These are phyloP conservation scores for Chaenocephalus aceratus DNA, from an alignment of 2,113 vertebrate genomes.

Conservation along the genomic window DNA sequence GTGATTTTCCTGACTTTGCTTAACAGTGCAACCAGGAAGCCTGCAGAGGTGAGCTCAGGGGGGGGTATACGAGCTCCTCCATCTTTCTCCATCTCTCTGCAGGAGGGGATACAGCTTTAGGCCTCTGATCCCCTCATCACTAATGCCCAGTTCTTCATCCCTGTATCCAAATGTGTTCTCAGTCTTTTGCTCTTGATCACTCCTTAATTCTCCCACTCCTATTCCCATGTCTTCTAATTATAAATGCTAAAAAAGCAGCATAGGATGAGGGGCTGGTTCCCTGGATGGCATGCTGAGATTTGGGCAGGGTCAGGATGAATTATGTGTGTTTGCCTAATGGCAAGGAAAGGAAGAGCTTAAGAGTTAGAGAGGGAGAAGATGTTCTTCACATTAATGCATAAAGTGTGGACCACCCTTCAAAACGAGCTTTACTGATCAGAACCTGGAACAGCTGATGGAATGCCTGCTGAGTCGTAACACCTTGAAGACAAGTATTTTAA, in stretches of 20 bases:
- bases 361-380: background rate
- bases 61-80: slow-evolving; percentile 35
- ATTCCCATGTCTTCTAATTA: slow-evolving; percentile 63
- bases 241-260: slow-evolving; percentile 66
- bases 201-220: slow-evolving; percentile 3
- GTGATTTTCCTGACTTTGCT: too few species aligned
- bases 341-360: background rate
- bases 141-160: slow-evolving; percentile 56
- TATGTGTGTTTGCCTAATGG: slow-evolving; percentile 24
- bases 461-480: background rate
- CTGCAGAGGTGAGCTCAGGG: background rate
- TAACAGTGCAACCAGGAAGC: too few species aligned
- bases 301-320: slow-evolving; percentile 15
- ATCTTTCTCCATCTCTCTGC: slow-evolving; percentile 22
- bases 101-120: slow-evolving; percentile 60
- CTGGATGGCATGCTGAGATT: slow-evolving; percentile 39
- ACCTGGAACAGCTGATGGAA: background rate
- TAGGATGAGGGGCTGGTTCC: slow-evolving; percentile 36
- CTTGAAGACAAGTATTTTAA: background rate
- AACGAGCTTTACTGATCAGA: background rate
- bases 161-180: slow-evolving; percentile 23
- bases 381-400: background rate
- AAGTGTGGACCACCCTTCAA: background rate
- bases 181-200: background rate
- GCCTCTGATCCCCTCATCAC: slow-evolving; percentile 62